Conservation (phyloP, 2,888 invertebrate species). For the Creontiades dilutus region DNA sequence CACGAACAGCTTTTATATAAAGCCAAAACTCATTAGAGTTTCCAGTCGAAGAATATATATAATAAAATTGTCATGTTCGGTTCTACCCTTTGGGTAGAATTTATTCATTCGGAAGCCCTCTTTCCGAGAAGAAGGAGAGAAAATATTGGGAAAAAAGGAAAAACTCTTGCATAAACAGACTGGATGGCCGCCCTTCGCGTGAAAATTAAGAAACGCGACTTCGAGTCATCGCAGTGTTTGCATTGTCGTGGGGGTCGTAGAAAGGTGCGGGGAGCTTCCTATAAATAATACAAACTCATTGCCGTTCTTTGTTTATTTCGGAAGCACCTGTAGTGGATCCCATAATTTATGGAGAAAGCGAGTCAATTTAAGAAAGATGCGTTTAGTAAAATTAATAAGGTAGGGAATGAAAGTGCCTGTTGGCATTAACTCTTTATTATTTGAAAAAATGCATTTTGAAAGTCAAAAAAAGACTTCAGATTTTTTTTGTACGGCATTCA, state of each 20-base stretch:
- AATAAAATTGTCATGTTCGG: background rate
- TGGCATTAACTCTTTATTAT: no score
- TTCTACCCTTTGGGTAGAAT: background rate
- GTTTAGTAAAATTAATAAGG: no score
- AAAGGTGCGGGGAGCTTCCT: background rate
- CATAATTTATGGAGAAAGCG: no score
- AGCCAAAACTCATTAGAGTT: background rate
- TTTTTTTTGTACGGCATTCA: no score
- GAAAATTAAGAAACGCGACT: background rate
- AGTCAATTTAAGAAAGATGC: no score
- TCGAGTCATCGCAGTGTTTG: background rate
- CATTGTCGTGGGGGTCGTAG: background rate
- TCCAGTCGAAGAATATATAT: background rate
- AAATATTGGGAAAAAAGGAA: background rate
- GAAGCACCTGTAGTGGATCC: no score
- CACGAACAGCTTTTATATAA: background rate
- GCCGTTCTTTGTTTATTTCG: no score
- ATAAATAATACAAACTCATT: no score
- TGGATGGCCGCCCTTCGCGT: background rate
- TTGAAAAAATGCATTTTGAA: no score
- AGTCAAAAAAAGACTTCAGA: no score
- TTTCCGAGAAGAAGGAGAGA: background rate
- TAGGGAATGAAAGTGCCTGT: no score
- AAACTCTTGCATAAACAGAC: background rate
- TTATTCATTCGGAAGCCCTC: background rate